Evolutionary conservation across 1,140 invertebrate genomes (phyloP).

Genomic region (Drosophila mayri): DNA sequence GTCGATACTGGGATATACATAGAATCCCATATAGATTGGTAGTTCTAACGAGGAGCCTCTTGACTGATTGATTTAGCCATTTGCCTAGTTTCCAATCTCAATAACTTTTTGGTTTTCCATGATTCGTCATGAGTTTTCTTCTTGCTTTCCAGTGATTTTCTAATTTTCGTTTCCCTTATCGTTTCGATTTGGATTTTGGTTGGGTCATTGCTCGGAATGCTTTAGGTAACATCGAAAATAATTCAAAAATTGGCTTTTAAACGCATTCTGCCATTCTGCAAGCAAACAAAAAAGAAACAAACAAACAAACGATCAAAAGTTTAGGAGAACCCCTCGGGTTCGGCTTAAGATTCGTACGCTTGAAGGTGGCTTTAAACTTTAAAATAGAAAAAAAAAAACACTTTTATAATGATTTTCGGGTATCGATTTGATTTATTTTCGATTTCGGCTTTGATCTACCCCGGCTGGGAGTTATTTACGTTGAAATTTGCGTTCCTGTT

Average conservation of each 20-base stretch:
- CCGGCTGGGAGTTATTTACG: neutral
- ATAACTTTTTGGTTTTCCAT: constrained; percentile 14
- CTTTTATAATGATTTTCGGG: constrained; percentile 8
- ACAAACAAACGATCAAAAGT: neutral
- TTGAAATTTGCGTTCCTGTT: constrained; percentile 19
- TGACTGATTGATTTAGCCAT: constrained; percentile 55
- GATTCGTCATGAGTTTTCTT: constrained; percentile 32
- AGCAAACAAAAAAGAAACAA: constrained; percentile 1
- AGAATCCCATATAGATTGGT: constrained; percentile 19
- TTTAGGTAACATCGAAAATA: constrained; percentile 72
- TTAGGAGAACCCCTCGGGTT: constrained; percentile 19
- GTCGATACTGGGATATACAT: constrained; percentile 8
- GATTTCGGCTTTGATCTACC: neutral
- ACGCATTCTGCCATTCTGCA: constrained; percentile 32
- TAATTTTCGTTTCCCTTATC: constrained; percentile 28
- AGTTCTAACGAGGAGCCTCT: constrained; percentile 48
- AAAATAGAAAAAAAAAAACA: constrained; percentile 33
- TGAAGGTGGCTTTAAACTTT: constrained; percentile 30
- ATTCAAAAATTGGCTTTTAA: constrained; percentile 47
- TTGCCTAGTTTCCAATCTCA: constrained; percentile 26
- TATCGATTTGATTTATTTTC: constrained; percentile 17
- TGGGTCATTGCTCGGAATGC: constrained; percentile 82
- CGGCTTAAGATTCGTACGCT: constrained; percentile 24
- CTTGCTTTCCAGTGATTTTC: constrained; percentile 6
- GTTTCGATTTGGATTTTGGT: constrained; percentile 45